A percentile compares a stretch with the other conserved stretches of the same genome.
Evolutionary conservation across 2,797 vertebrate species (phyloP).

Genomic region (Hybognathus amarus): DNA sequence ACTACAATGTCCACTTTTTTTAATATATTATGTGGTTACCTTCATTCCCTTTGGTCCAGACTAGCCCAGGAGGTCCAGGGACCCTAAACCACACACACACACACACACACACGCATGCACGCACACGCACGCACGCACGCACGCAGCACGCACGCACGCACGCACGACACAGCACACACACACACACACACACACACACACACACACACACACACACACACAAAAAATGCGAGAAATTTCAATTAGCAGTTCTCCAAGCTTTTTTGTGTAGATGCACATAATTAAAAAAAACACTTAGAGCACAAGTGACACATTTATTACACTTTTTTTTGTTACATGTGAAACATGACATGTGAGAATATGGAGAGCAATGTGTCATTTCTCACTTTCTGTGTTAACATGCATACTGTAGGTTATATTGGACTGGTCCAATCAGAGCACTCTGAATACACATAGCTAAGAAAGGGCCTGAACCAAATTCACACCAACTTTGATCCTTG

Average conservation of each 20-base stretch:
- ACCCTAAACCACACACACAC: conserved; percentile 78
- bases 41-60: conserved; percentile 88
- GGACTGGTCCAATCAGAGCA: not conserved
- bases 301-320: not conserved
- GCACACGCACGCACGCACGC: conserved; percentile 51
- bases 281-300: not conserved
- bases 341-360: not conserved
- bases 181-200: conserved; percentile 55
- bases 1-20: not conserved
- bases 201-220: conserved; percentile 45
- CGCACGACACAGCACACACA: conserved; percentile 53
- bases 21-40: conserved; percentile 73
- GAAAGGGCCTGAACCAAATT: not conserved
- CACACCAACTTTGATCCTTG: not conserved
- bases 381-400: not conserved
- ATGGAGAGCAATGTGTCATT: not conserved
- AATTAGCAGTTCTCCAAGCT: too few relatives aligned
- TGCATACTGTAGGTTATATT: not conserved
- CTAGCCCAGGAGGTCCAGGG: conserved; percentile 92
- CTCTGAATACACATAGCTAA: not conserved
- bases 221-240: not conserved
- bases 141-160: conserved; percentile 51
- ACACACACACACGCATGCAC: conserved; percentile 49
- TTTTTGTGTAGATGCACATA: not conserved
- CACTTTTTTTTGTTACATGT: not conserved